phyloP scores from a whole-genome alignment of 2,797 vertebrate genomes.

The Kryptolebias ocellatus region DNA sequence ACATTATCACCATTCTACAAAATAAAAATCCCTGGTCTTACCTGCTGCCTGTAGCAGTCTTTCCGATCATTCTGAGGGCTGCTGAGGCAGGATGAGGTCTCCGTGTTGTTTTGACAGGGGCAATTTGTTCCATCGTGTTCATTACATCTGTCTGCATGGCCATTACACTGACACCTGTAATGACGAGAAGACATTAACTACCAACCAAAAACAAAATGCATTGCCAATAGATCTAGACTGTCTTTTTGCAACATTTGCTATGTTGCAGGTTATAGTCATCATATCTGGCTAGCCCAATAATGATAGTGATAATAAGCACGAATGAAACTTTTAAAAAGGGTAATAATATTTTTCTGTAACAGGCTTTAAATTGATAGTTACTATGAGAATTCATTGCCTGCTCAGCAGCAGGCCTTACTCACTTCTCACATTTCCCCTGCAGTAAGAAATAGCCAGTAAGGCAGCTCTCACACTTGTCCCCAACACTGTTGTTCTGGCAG shows the following conservation, averaged over 20 bases:
- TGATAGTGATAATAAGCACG: neutral
- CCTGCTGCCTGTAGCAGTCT: slow-evolving; percentile 93
- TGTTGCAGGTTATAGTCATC: neutral
- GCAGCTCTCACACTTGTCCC: slow-evolving; percentile 92
- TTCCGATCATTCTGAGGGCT: slow-evolving; percentile 88
- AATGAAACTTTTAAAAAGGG: neutral
- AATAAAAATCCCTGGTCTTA: slow-evolving; percentile 41
- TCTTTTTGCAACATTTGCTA: neutral
- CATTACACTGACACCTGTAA: slow-evolving; percentile 92
- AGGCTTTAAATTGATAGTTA: neutral
- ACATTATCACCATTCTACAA: neutral
- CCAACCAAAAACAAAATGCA: neutral
- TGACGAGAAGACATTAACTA: neutral
- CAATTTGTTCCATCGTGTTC: slow-evolving; percentile 92
- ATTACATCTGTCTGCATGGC: slow-evolving; percentile 92
- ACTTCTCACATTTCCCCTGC: slow-evolving; percentile 92
- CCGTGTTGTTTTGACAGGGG: slow-evolving; percentile 95
- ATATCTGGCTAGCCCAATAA: neutral
- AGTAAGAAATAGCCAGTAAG: slow-evolving; percentile 90
- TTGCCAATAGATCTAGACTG: neutral
- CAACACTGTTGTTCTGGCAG: slow-evolving; percentile 93
- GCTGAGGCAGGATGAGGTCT: slow-evolving; percentile 89
- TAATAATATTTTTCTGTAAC: neutral
- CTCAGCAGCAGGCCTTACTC: slow-evolving; percentile 56
- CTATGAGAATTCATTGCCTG: neutral